These are phyloP conservation scores for Conger conger DNA, from an alignment of 2,113 vertebrate genomes.

Conservation along the genomic window DNA sequence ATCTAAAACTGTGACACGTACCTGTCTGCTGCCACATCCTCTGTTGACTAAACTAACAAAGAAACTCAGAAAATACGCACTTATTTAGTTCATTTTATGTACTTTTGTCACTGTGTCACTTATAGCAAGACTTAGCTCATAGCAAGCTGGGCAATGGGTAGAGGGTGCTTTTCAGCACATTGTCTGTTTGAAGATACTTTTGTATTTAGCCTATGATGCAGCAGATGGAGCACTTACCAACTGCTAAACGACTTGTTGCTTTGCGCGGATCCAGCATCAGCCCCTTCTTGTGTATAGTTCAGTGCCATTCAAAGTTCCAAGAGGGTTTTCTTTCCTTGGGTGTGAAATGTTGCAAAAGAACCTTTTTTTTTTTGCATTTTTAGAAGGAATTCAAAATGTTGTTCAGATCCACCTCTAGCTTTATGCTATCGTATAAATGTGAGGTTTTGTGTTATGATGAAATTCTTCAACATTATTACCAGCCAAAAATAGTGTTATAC, in stretches of 20 bases:
- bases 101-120: constrained; percentile 29
- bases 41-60: constrained; percentile 34
- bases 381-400: constrained; percentile 41
- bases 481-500: constrained; percentile 63
- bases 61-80: constrained; percentile 60
- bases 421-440: constrained; percentile 64
- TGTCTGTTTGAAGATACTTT: constrained; percentile 44
- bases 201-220: constrained; percentile 48
- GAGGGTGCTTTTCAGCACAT: constrained; percentile 42
- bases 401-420: constrained; percentile 47
- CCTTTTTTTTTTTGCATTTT: constrained; percentile 24
- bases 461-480: constrained; percentile 37
- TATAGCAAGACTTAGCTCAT: constrained; percentile 38
- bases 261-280: constrained; percentile 23
- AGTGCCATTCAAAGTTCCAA: constrained; percentile 3
- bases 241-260: constrained; percentile 23
- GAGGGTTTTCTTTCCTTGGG: constrained; percentile 39
- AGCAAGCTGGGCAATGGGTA: constrained; percentile 30
- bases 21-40: background rate
- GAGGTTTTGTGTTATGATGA: constrained; percentile 35
- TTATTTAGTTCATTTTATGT: constrained; percentile 53
- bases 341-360: constrained; percentile 6
- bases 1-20: constrained; percentile 25
- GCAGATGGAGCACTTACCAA: constrained; percentile 68
- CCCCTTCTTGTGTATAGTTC: background rate